Conservation (phyloP, 2,888 invertebrate species). For the Nineta flava region DNA sequence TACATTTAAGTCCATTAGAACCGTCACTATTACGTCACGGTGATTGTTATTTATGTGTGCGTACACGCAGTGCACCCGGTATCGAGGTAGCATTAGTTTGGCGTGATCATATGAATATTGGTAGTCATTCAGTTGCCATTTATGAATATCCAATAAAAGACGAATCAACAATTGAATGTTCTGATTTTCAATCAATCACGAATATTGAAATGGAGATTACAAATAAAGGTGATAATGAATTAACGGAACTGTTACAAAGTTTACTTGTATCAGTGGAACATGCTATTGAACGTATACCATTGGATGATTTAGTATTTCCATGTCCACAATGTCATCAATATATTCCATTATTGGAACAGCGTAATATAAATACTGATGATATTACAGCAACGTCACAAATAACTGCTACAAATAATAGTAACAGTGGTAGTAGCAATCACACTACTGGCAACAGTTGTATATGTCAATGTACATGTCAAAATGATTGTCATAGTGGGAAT, state of each 20-base stretch:
- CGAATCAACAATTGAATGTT: constrained; percentile 23
- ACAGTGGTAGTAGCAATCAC: constrained; percentile 2
- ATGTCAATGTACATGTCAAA: constrained; percentile 24
- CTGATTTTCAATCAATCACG: constrained; percentile 20
- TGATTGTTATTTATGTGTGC: constrained; percentile 49
- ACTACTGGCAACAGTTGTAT: constrained; percentile 17
- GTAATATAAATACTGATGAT: constrained; percentile 16
- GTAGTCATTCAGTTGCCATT: constrained; percentile 23
- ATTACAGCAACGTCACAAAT: constrained; percentile 5
- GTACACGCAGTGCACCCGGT: constrained; percentile 19
- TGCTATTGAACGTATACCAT: constrained; percentile 46
- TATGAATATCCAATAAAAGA: constrained; percentile 15
- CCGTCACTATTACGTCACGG: constrained; percentile 39
- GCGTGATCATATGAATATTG: constrained; percentile 20
- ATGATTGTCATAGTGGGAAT: constrained; percentile 4
- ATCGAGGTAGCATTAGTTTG: constrained; percentile 23
- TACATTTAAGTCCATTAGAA: constrained; percentile 46
- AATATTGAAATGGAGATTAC: constrained; percentile 23
- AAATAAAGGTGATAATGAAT: constrained; percentile 27
- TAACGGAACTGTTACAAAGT: constrained; percentile 46
- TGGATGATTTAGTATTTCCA: constrained; percentile 48
- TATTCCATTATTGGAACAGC: constrained; percentile 24
- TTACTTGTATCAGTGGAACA: constrained; percentile 51
- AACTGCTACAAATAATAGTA: constrained; percentile 10
- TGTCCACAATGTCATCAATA: constrained; percentile 32